These are phyloP conservation scores for Drosophila neutralis DNA, from an alignment of 2,888 invertebrate genomes.

Conservation along the genomic window DNA sequence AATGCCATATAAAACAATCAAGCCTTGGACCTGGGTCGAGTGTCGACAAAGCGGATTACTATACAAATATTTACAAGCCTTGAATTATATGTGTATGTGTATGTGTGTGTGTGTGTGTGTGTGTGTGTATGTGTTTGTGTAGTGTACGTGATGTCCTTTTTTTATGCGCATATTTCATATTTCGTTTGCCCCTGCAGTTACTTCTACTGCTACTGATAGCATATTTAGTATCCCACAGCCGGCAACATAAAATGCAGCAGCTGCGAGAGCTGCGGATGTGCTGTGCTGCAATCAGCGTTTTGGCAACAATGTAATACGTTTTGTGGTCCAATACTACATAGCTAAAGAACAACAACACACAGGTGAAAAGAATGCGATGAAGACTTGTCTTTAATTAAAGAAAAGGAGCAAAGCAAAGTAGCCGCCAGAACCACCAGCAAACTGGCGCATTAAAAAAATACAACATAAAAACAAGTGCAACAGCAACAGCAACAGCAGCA, in stretches of 20 bases:
- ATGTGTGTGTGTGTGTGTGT: conserved; percentile 17
- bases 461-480: conserved; percentile 41
- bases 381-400: conserved; percentile 79
- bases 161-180: conserved; percentile 40
- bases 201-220: conserved; percentile 34
- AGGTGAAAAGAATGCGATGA: conserved; percentile 72
- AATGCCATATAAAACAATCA: conserved; percentile 33
- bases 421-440: conserved; percentile 31
- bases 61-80: conserved; percentile 74
- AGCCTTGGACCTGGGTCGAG: conserved; percentile 21
- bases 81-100: conserved; percentile 43
- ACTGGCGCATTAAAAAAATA: conserved; percentile 35
- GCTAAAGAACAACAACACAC: conserved; percentile 43
- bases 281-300: conserved; percentile 36
- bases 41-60: conserved; percentile 74
- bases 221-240: conserved; percentile 39
- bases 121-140: conserved; percentile 14
- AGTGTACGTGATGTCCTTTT: conserved; percentile 32
- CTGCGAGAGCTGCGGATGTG: conserved; percentile 21
- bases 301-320: conserved; percentile 57
- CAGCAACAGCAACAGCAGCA: conserved; percentile 37
- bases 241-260: conserved; percentile 29
- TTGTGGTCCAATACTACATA: conserved; percentile 55
- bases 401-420: conserved; percentile 54
- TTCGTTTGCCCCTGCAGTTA: conserved; percentile 23